Evolutionary conservation across 2,888 invertebrate species (phyloP), one percentile per base, ranked within the genome.

Genomic region (Yponomeuta plumbellus): DNA sequence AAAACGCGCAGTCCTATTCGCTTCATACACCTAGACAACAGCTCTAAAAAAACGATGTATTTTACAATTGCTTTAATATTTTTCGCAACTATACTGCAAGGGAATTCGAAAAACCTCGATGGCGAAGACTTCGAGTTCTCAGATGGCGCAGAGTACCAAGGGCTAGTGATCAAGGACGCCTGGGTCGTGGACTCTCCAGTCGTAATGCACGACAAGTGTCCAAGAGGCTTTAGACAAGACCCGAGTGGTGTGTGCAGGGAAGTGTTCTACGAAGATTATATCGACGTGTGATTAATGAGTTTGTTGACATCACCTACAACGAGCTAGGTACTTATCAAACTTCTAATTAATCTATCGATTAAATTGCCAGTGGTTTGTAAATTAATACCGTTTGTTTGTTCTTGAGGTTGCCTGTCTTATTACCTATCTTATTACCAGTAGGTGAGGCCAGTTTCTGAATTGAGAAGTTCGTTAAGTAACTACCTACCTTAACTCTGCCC

Each of bases 201-300:
- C 11, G 68, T 71, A 57, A 64, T 67, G 22, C 70, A 69, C 11
- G 63, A 64, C 6, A 65, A 66, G 0, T 88, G 88, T 63, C 80
- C 80, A 0, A 73, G 76, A 1, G 88, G 87, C 21, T 76, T 70
- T 20, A 70, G 76, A 67, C 62, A 74, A 71, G 88, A 87, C 66
- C 58, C 77, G 20, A 69, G 72, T 0, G 84, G 85, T 17, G 70
- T 74, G 34, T 88, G 88, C 67, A 81, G 88, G 22, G 85, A 87
- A 71, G 85, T 88, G 67, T 89, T 88, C 86, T 84, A 75, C 67
- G 80, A 79, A 52, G 76, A 79, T 10, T 70, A 74, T 58, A 34
- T 26, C 17, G 21, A 58, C 22, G n/a, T 61, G 26, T 21, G 64
- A 44, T 21, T 44, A 40, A 44, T 34, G 34, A 34, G 34, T 34